Percentiles rank a stretch among this genome's conserved stretches.
These are phyloP conservation scores for Stylophora pistillata DNA, from an alignment of 64 coral and sea anemone species.

Conservation along the genomic window DNA sequence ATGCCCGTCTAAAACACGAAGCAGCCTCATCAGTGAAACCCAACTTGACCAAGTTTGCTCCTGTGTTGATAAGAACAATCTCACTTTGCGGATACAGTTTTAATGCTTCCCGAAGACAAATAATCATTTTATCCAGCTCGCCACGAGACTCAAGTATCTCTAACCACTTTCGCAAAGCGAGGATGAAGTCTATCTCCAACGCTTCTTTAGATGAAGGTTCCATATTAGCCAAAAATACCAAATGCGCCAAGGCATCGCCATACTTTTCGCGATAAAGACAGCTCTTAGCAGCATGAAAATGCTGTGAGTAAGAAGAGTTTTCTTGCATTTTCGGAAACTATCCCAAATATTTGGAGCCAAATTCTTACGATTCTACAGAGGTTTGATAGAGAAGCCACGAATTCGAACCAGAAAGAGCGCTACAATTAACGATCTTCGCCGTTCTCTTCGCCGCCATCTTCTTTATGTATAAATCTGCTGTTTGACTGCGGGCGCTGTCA, in stretches of 20 bases:
- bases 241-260: constrained; percentile 77
- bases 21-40: constrained; percentile 83
- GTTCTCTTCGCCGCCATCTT: constrained; percentile 63
- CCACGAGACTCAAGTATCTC: constrained; percentile 72
- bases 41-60: constrained; percentile 63
- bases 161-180: constrained; percentile 67
- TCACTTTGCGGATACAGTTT: constrained; percentile 74
- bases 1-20: constrained; percentile 71
- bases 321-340: background rate
- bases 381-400: background rate
- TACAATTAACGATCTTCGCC: background rate
- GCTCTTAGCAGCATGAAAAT: constrained; percentile 60
- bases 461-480: constrained; percentile 1
- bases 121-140: constrained; percentile 75
- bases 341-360: background rate
- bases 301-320: constrained; percentile 16
- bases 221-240: constrained; percentile 71
- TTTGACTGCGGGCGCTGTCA: constrained; percentile 4
- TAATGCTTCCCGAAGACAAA: constrained; percentile 80
- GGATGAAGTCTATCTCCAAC: constrained; percentile 69
- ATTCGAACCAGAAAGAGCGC: background rate
- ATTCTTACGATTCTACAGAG: background rate
- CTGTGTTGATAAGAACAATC: constrained; percentile 70
- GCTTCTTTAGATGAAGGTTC: constrained; percentile 39
- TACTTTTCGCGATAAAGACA: constrained; percentile 57